Conservation (phyloP, 2,888 invertebrate species). For the Cristatella mucedo region DNA sequence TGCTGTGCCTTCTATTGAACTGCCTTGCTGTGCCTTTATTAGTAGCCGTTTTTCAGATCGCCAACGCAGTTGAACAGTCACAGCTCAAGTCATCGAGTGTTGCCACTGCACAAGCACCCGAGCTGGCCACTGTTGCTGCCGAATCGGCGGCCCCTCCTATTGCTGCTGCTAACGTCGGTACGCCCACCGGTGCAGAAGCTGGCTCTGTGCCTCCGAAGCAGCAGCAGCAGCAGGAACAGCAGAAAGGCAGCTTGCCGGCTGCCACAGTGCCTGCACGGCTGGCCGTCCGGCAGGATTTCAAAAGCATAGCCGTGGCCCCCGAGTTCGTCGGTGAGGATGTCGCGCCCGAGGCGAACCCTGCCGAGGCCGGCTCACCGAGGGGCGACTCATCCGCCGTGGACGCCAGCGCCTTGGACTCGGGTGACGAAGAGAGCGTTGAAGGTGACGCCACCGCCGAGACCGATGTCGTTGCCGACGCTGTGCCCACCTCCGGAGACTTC, state of each 20-base stretch:
- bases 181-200: too few relatives aligned
- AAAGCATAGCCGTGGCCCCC: conserved; percentile 32
- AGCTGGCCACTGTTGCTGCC: too few relatives aligned
- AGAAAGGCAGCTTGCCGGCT: not conserved
- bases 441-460: not conserved
- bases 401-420: not conserved
- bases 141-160: too few relatives aligned
- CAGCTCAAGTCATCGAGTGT: too few relatives aligned
- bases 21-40: too few relatives aligned
- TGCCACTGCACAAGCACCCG: too few relatives aligned
- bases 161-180: too few relatives aligned
- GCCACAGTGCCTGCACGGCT: conserved; percentile 16
- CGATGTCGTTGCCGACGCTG: not conserved
- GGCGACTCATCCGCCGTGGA: not conserved
- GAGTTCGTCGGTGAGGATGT: conserved; percentile 36
- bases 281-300: conserved; percentile 33
- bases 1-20: too few relatives aligned
- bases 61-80: too few relatives aligned
- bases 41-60: too few relatives aligned
- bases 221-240: not conserved
- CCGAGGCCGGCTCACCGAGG: not conserved
- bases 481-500: too few relatives aligned
- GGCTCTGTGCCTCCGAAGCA: too few relatives aligned
- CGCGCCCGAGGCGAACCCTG: not conserved
- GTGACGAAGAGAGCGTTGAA: not conserved